phyloP scores from a whole-genome alignment of 1,140 invertebrate genomes.

The Achroia grisella region DNA sequence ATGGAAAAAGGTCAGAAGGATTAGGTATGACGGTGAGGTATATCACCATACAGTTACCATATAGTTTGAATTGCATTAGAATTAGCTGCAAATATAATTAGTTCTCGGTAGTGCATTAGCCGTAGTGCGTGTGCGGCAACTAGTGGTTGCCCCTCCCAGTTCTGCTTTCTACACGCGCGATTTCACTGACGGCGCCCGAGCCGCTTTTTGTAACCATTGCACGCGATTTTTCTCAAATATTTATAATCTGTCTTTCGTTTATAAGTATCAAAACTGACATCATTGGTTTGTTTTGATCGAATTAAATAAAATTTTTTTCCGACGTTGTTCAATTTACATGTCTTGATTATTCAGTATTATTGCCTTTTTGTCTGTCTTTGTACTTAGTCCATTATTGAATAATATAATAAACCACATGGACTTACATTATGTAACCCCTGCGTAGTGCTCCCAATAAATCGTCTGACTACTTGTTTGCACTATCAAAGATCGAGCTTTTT shows the following conservation, averaged over 20 bases:
- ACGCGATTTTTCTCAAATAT: slow-evolving; percentile 58
- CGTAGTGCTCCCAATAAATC: slow-evolving; percentile 43
- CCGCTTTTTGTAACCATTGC: slow-evolving; percentile 39
- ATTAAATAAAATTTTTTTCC: too few relatives aligned
- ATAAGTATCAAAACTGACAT: slow-evolving; percentile 11
- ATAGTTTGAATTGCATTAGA: not conserved
- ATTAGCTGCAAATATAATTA: slow-evolving; percentile 9
- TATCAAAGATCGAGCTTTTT: slow-evolving; percentile 18
- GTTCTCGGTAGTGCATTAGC: slow-evolving; percentile 22
- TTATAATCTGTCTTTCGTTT: not conserved
- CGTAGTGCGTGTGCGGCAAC: slow-evolving; percentile 6
- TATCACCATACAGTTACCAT: not conserved
- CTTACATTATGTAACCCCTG: too few relatives aligned
- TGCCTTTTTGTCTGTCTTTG: too few relatives aligned
- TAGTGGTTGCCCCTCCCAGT: slow-evolving; percentile 32
- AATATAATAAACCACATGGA: too few relatives aligned
- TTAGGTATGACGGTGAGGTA: too few relatives aligned
- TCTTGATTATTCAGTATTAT: too few relatives aligned
- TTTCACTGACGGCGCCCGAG: slow-evolving; percentile 51
- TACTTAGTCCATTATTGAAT: too few relatives aligned
- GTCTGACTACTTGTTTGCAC: slow-evolving; percentile 26
- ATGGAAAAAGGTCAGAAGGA: too few relatives aligned
- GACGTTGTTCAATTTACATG: too few relatives aligned
- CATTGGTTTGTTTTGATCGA: too few relatives aligned
- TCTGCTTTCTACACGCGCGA: slow-evolving; percentile 69